Base-by-base conservation (phyloP, 2,113 vertebrate genomes). In the Amphiprion percula region DNA sequence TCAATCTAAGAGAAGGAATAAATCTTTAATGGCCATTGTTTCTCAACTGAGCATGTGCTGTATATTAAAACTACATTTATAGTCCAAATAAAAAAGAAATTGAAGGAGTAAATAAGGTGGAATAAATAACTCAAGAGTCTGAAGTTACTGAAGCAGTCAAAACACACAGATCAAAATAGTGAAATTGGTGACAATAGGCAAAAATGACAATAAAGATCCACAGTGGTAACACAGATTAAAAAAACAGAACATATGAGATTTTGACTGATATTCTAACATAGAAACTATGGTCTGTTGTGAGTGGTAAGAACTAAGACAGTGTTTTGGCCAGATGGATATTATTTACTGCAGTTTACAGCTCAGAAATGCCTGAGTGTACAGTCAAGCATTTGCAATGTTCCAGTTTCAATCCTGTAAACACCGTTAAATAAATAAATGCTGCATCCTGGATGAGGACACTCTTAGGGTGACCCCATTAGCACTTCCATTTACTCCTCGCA, bases 381-480 rank as follows among this genome's bases (percentile, higher is more conserved):
- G 50, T 63, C 37, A 82, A 74, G 75, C 54, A 49, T 82, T 63
- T 60, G 41, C 14, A 19, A n/a, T 56, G 47, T 77, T 44, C 54
- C 12, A 1, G 21, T 78, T 73, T 59, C 39, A 41, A 24, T 78
- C 16, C 54, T 68, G 50, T 83, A 88, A 86, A 87, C 86, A 77
- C 15, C 0, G 53, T 50, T 44, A 67, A 19, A 83, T 91, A 84
- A 90, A 92, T 89, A 85, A 80, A 79, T 70, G 1, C 21, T 66
- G 66, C 66, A 49, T 61, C 65, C 50, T 50, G 62, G 39, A 63
- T 47, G 47, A 10, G n/a, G 17, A 59, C 79, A 68, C 55, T 65
- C 10, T 67, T 85, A 67, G 16, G 28, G 50, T 68, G 58, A 75
- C 46, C 30, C 63, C 55, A 65, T 72, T 60, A 84, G 33, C 49